Base-by-base conservation (phyloP, 2,113 vertebrate species). In the Chaenogobius annularis region DNA sequence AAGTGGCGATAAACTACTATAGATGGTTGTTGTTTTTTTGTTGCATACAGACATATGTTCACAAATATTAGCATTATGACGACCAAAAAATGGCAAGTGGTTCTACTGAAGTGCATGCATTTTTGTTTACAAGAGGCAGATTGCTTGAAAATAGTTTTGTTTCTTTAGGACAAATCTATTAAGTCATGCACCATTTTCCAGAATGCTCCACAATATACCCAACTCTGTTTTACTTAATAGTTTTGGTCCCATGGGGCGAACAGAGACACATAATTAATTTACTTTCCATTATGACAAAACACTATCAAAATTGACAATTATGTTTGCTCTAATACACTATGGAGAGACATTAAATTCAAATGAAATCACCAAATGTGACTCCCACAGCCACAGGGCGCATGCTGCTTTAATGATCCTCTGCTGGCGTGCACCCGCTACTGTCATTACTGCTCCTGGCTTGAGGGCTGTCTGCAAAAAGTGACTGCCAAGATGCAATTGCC, bases 251-350 rank as follows among this genome's bases (percentile, higher is more conserved):
- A 72, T 76, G 73, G 79, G 86, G 72, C 55, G 66, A 75, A 81
- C 78, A 80, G 43, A 43, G 75, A 3, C 62, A 40, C 15, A 77
- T 82, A 72, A 85, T 78, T 77, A 55, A 81, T 74, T 69, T 46
- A 80, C 75, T 85, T 82, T 90, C 65, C 72, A 91, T 88, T 78
- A 87, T 83, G 65, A 77, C 74, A 75, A 82, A 71, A 40, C 76
- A 55, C 10, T 78, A 78, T 83, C 72, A 88, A 84, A 88, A 81
- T 68, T 77, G 78, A 71, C 75, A 84, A 85, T 85, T 83, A 86
- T 17, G 56, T 72, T 75, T 69, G 56, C 78, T 79, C 72, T 70
- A 78, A 65, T 80, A 74, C 59, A 70, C 73, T 81, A 81, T 68
- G 59, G 50, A 82, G 66, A 82, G 58, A 81, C 71, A 68, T 62